Percentiles rank a stretch among this genome's conserved stretches.
Evolutionary conservation across 1,140 invertebrate species (phyloP).

Genomic region (Amphibalanus amphitrite): DNA sequence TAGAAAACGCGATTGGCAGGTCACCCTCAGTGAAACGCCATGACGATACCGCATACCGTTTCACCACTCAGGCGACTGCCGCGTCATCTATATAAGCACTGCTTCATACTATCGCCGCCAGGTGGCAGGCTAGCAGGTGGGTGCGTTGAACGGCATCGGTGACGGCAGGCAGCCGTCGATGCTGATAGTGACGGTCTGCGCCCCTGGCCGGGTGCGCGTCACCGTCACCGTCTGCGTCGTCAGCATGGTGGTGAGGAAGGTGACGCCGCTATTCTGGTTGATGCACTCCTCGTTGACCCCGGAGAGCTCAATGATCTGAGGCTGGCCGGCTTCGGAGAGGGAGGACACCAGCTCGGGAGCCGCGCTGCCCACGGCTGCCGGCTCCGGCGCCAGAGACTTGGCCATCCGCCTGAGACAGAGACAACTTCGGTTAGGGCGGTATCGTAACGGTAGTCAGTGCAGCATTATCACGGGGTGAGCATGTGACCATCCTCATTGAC

Average conservation of each 20-base stretch:
- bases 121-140: neutral
- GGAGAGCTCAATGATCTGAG: neutral
- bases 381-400: neutral
- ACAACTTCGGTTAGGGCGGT: too few relatives aligned
- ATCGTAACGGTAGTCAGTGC: too few relatives aligned
- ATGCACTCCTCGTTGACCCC: neutral
- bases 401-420: neutral
- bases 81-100: neutral
- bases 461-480: too few relatives aligned
- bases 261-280: neutral
- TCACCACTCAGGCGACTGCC: too few relatives aligned
- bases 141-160: slow-evolving; percentile 2
- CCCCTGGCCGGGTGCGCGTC: neutral
- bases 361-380: too few relatives aligned
- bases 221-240: neutral
- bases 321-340: neutral
- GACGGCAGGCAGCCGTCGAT: neutral
- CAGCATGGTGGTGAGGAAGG: neutral
- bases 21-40: too few relatives aligned
- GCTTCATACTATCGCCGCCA: neutral
- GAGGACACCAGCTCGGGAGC: neutral
- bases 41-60: too few relatives aligned
- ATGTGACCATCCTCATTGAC: too few relatives aligned
- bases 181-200: neutral
- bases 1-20: too few relatives aligned